phyloP scores from a whole-genome alignment of 2,113 vertebrate species.

The Mastomys coucha region DNA sequence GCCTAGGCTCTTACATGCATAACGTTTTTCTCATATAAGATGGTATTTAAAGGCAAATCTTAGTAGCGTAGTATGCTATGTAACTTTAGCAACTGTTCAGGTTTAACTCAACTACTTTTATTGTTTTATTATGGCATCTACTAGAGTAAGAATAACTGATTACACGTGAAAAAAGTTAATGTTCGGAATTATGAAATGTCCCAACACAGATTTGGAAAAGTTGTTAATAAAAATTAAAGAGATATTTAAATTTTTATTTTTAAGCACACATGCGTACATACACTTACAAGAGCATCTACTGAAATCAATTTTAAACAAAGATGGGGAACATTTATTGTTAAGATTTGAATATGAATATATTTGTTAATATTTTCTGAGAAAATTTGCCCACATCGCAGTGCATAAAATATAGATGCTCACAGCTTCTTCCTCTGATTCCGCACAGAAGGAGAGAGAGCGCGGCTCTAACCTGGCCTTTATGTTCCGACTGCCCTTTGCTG shows the following conservation, averaged over 20 bases:
- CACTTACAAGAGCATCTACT: no score
- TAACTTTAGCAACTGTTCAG: neutral
- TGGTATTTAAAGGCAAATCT: neutral
- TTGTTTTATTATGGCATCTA: neutral
- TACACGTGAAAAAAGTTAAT: neutral
- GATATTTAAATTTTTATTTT: neutral
- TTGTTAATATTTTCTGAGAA: neutral
- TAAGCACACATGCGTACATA: neutral
- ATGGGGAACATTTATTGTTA: neutral
- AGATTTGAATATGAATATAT: neutral
- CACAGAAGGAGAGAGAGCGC: slow-evolving; percentile 93
- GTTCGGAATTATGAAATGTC: neutral
- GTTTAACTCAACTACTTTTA: neutral
- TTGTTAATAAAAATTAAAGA: neutral
- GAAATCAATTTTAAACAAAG: neutral
- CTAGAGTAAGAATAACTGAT: neutral
- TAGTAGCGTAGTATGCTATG: neutral
- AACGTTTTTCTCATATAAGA: no score
- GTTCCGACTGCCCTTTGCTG: slow-evolving; percentile 93
- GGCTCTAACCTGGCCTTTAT: slow-evolving; percentile 94
- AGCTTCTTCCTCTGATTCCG: slow-evolving; percentile 63
- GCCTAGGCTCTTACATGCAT: neutral
- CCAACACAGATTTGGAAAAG: neutral
- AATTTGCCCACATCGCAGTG: neutral
- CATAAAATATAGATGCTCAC: neutral